Evolutionary conservation across 2,888 invertebrate species (phyloP).

Genomic region (Acanthosepion pharaonis): DNA sequence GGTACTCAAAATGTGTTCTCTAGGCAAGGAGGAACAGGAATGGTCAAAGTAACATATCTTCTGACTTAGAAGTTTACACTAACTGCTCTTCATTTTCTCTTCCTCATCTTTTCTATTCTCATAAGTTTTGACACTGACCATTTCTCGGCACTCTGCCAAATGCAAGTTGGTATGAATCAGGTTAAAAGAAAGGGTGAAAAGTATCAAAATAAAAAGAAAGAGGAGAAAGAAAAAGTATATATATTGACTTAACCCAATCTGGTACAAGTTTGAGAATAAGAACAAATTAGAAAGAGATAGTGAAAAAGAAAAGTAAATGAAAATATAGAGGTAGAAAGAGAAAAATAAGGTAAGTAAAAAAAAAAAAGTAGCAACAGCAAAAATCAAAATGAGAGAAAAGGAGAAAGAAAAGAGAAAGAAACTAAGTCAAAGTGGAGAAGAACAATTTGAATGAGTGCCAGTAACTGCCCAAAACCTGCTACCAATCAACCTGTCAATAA

Average conservation of each 20-base stretch:
- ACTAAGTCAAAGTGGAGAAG: not conserved
- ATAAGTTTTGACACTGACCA: conserved; percentile 8
- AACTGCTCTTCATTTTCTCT: not conserved
- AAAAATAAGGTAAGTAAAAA: not conserved
- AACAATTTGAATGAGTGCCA: not conserved
- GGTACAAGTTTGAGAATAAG: no score
- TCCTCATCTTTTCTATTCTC: not conserved
- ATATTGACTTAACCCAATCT: no score
- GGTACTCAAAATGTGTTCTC: not conserved
- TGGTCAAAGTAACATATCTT: conserved; percentile 33
- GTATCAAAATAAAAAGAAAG: not conserved
- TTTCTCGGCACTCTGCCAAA: not conserved
- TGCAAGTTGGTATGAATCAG: not conserved
- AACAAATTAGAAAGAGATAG: not conserved
- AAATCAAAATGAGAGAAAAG: not conserved
- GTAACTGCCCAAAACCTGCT: not conserved
- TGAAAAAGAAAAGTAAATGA: not conserved
- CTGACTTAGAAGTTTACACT: not conserved
- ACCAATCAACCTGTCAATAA: not conserved
- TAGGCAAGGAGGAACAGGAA: not conserved
- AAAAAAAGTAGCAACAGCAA: not conserved
- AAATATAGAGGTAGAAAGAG: not conserved
- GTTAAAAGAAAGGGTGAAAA: not conserved
- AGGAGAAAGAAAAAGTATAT: not conserved
- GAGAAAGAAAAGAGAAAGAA: not conserved